Conservation (phyloP, 1,140 invertebrate species). For the Caerostris darwini region DNA sequence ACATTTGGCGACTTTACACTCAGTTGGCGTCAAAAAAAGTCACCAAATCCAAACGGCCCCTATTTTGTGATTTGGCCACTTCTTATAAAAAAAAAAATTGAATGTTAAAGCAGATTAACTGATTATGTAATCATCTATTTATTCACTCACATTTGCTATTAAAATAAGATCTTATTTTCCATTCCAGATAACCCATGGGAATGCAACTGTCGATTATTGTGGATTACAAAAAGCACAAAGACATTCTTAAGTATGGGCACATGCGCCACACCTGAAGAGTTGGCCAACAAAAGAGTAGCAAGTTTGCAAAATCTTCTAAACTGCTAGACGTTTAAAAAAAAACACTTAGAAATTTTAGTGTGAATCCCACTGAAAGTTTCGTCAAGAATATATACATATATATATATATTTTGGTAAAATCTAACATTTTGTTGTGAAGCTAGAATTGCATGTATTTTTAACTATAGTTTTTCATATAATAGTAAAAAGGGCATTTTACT, state of each 20-base stretch:
- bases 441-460: no score
- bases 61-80: no score
- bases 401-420: no score
- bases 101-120: neutral
- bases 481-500: no score
- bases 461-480: no score
- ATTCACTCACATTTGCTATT: neutral
- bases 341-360: neutral
- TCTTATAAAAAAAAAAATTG: no score
- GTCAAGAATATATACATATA: no score
- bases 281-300: constrained; percentile 27
- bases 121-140: neutral
- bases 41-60: no score
- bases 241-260: constrained; percentile 1
- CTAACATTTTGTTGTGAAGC: no score
- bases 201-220: constrained; percentile 51
- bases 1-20: no score
- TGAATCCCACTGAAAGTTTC: neutral
- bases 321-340: constrained; percentile 16
- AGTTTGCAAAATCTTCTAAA: neutral
- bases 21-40: no score
- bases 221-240: constrained; percentile 51
- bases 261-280: constrained; percentile 51
- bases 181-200: constrained; percentile 73
- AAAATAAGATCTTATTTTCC: neutral